phyloP scores from a whole-genome alignment of 2,113 vertebrate genomes.

The Hippocampus comes region DNA sequence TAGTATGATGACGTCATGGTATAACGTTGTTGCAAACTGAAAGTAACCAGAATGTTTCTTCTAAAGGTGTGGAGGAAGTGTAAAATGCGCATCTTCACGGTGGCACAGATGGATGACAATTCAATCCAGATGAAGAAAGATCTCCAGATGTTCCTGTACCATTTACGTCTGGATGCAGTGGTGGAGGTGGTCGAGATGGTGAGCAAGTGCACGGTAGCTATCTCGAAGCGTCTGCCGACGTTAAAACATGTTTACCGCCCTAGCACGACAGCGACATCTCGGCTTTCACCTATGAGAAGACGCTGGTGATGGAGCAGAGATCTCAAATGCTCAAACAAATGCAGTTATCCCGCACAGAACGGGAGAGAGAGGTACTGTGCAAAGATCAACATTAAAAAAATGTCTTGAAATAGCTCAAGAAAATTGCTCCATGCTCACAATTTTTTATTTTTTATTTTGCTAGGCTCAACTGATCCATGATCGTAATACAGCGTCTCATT shows the following conservation, averaged over 20 bases:
- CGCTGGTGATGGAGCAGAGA: constrained; percentile 93
- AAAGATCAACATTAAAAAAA: not conserved
- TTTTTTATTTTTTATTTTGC: not conserved
- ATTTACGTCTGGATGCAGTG: constrained; percentile 85
- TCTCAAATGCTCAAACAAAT: constrained; percentile 96
- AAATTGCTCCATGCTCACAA: not conserved
- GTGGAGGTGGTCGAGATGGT: constrained; percentile 99
- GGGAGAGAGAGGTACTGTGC: constrained; percentile 85
- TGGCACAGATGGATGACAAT: constrained; percentile 93
- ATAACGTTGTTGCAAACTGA: not conserved
- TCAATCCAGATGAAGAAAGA: constrained; percentile 99
- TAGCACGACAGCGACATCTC: constrained; percentile 94
- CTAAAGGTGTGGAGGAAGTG: constrained; percentile 91
- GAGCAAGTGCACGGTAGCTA: constrained; percentile 25
- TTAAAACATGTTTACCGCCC: not conserved
- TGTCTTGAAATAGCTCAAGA: not conserved
- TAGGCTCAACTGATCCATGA: constrained; percentile 92
- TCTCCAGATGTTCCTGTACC: constrained; percentile 90
- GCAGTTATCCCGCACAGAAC: constrained; percentile 90
- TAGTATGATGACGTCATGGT: not conserved
- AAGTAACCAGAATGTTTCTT: not conserved
- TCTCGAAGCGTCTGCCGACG: not conserved
- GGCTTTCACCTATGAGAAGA: constrained; percentile 95
- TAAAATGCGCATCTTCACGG: constrained; percentile 93
- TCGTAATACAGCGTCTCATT: constrained; percentile 82